Percentiles rank a stretch among this genome's conserved stretches.
Evolutionary conservation across 1,140 invertebrate genomes (phyloP).

Genomic region (Panagrolaimus sp.): DNA sequence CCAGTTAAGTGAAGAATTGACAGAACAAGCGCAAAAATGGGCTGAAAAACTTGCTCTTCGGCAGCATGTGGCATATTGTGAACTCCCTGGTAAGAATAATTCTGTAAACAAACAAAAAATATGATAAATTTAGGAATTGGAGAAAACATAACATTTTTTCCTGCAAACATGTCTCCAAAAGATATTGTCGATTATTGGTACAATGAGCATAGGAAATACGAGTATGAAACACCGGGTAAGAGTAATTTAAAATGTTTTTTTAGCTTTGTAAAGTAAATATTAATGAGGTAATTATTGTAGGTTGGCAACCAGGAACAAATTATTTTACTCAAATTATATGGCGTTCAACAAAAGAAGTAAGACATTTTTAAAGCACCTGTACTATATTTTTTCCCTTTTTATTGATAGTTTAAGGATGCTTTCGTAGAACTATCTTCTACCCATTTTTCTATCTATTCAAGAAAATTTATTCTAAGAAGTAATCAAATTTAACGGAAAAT

Average conservation of each 20-base stretch:
- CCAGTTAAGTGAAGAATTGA: conserved; percentile 38
- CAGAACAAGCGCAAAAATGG: conserved; percentile 44
- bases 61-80: conserved; percentile 41
- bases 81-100: conserved; percentile 33
- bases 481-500: conserved; percentile 10
- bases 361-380: not conserved
- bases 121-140: conserved; percentile 40
- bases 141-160: conserved; percentile 56
- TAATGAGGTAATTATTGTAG: too few species aligned
- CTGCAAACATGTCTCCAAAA: conserved; percentile 35
- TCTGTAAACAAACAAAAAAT: not conserved
- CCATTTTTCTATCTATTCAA: conserved; percentile 3
- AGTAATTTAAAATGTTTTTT: too few species aligned
- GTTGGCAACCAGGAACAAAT: conserved; percentile 56
- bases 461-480: not conserved
- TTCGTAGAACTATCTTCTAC: conserved; percentile 3
- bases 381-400: conserved; percentile 4
- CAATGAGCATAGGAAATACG: conserved; percentile 52
- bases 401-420: not conserved
- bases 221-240: conserved; percentile 56
- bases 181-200: conserved; percentile 57
- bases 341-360: conserved; percentile 52
- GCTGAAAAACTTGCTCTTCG: conserved; percentile 47
- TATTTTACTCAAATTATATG: conserved; percentile 57
- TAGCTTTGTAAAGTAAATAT: too few species aligned